Evolutionary conservation across 2,888 invertebrate genomes (phyloP).

Genomic region (Melieria omissa): DNA sequence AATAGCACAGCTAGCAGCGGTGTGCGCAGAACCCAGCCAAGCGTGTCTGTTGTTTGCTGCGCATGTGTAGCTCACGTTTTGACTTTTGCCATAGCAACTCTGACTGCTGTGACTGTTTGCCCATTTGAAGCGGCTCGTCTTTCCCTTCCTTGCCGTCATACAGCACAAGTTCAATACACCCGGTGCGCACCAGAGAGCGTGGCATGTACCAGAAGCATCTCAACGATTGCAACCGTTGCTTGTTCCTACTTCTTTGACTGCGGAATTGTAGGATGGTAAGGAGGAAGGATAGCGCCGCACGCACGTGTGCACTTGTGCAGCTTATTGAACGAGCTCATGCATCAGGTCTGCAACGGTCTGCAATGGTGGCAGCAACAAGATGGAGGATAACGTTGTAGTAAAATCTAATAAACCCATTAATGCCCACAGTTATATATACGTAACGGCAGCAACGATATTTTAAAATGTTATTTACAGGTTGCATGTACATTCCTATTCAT

Average conservation of each 20-base stretch:
- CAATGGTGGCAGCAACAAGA: too few relatives aligned
- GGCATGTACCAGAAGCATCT: neutral
- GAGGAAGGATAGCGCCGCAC: too few relatives aligned
- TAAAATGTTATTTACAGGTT: too few relatives aligned
- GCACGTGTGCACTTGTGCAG: too few relatives aligned
- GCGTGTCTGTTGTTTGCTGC: slow-evolving; percentile 13
- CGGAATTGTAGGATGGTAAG: too few relatives aligned
- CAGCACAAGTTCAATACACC: slow-evolving; percentile 31
- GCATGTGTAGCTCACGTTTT: slow-evolving; percentile 36
- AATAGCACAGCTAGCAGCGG: neutral
- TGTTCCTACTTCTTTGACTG: neutral
- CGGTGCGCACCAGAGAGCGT: slow-evolving; percentile 1
- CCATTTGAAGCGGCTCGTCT: neutral
- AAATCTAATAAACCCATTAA: too few relatives aligned
- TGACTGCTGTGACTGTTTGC: neutral
- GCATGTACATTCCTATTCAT: too few relatives aligned
- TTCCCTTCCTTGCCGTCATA: neutral
- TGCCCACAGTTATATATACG: too few relatives aligned
- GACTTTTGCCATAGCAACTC: slow-evolving; percentile 27
- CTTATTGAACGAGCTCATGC: too few relatives aligned
- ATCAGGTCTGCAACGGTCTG: too few relatives aligned
- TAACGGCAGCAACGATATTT: too few relatives aligned
- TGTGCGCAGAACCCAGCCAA: neutral
- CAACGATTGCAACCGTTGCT: neutral
- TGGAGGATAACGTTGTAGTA: too few relatives aligned